Conservation (phyloP, 2,113 vertebrate genomes). For the Burhinus bistriatus region DNA sequence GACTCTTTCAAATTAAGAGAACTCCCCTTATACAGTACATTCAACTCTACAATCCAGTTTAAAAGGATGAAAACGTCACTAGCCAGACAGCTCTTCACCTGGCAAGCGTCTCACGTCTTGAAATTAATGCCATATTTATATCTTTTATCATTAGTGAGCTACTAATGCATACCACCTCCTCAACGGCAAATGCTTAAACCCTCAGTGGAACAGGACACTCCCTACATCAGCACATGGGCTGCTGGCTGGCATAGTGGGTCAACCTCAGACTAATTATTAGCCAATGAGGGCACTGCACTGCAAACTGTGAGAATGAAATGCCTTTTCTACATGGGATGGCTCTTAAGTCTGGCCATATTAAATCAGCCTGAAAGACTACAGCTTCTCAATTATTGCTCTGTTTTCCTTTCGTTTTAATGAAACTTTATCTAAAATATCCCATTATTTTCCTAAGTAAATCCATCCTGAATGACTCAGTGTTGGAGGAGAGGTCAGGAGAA, state of each 20-base stretch:
- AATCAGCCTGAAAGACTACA: not conserved
- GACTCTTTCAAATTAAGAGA: not conserved
- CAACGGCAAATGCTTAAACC: not conserved
- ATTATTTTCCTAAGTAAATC: not conserved
- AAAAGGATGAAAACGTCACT: not conserved
- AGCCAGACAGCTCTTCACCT: not conserved
- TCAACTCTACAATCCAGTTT: not conserved
- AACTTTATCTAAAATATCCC: not conserved
- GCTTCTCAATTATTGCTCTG: not conserved
- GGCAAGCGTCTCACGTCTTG: not conserved
- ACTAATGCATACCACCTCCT: not conserved
- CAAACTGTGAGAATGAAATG: not conserved
- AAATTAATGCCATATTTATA: not conserved
- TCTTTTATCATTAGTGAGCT: not conserved
- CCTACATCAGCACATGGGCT: not conserved
- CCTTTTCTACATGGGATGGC: not conserved
- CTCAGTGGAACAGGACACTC: not conserved
- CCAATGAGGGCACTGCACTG: not conserved
- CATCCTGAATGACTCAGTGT: not conserved
- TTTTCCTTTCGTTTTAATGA: not conserved
- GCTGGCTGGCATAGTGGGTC: not conserved
- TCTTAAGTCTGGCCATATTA: not conserved
- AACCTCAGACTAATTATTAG: not conserved
- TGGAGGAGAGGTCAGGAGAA: not conserved
- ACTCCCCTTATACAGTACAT: rapidly evolving